These are phyloP conservation scores for Neolamprologus devosi DNA, from an alignment of 2,113 vertebrate genomes.

Conservation along the genomic window DNA sequence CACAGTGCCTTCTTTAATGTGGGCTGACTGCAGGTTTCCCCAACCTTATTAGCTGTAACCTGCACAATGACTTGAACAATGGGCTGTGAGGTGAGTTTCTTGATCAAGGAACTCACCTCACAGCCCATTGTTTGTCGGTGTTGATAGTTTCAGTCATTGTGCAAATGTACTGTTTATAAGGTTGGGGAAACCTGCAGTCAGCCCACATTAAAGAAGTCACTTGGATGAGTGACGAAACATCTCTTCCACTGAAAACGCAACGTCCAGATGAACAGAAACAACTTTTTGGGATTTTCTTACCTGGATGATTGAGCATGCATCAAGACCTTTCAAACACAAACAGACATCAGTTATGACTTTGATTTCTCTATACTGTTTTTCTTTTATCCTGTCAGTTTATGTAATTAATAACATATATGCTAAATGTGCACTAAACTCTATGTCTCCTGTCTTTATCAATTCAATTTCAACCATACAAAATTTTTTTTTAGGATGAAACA, in stretches of 20 bases:
- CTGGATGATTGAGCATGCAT: neutral
- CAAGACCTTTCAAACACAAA: neutral
- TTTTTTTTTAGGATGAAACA: neutral
- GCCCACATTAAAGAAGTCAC: neutral
- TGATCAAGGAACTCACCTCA: neutral
- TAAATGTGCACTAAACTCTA: neutral
- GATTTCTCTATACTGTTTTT: neutral
- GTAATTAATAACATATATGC: neutral
- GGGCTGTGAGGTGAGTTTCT: accelerated
- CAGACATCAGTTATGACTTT: accelerated
- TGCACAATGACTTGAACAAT: neutral
- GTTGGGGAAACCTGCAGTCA: neutral
- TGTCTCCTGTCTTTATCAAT: neutral
- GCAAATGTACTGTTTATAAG: neutral
- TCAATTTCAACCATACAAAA: neutral
- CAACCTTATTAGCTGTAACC: neutral
- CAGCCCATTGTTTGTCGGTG: accelerated
- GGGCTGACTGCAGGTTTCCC: neutral
- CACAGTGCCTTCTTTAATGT: neutral
- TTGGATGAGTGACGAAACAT: neutral
- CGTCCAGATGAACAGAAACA: neutral
- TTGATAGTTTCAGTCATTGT: neutral
- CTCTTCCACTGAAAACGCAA: neutral
- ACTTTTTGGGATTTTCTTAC: neutral
- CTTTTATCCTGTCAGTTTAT: accelerated